Conservation (phyloP, 64 coral and sea anemone species). For the Actinia tenebrosa region DNA sequence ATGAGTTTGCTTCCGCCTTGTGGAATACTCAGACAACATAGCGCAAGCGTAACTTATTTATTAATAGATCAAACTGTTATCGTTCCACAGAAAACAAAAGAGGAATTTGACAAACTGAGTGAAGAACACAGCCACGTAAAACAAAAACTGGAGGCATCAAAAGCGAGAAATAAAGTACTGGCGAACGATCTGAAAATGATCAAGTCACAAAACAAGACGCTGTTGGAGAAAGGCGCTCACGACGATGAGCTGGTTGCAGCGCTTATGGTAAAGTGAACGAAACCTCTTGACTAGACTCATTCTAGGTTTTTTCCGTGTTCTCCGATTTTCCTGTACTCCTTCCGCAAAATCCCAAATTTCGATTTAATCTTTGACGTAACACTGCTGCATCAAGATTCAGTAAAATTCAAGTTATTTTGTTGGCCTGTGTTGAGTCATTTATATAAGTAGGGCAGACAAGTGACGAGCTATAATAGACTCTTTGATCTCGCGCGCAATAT, state of each 20-base stretch:
- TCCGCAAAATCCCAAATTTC: too few species aligned
- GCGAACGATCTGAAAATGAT: constrained; percentile 77
- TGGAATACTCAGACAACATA: too few species aligned
- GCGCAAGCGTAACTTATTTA: too few species aligned
- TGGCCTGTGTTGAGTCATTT: too few species aligned
- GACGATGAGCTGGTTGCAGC: constrained; percentile 91
- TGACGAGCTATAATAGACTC: too few species aligned
- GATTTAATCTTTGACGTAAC: too few species aligned
- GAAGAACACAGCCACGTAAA: constrained; percentile 71
- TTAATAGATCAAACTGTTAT: neutral
- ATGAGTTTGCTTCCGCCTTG: too few species aligned
- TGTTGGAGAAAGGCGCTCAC: constrained; percentile 88
- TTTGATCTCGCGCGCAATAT: too few species aligned
- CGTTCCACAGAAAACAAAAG: constrained; percentile 51
- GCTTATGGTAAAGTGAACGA: constrained; percentile 66
- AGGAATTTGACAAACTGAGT: constrained; percentile 53
- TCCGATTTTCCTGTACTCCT: too few species aligned
- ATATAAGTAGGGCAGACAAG: too few species aligned
- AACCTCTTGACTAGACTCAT: neutral
- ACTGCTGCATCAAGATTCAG: too few species aligned
- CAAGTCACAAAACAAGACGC: constrained; percentile 74
- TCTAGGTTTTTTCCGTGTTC: neutral
- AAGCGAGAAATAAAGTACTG: constrained; percentile 84
- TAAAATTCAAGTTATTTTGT: too few species aligned
- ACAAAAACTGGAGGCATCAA: constrained; percentile 86